These are phyloP conservation scores for Phalacrocorax brasilianus DNA, from an alignment of 2,113 vertebrate genomes.

Conservation along the genomic window DNA sequence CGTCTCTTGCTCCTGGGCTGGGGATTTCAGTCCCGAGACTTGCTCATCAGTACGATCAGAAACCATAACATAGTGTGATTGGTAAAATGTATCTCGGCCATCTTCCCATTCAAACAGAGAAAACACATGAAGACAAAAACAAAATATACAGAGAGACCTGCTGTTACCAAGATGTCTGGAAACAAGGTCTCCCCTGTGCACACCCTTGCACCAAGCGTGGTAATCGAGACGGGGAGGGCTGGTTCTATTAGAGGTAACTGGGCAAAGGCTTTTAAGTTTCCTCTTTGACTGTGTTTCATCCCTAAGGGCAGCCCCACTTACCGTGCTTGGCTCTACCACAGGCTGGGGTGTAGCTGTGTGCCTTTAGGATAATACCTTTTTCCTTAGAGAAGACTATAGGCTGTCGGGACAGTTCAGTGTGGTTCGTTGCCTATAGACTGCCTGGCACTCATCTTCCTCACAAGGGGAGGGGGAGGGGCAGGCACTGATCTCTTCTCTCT, in stretches of 20 bases:
- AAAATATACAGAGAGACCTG: not conserved
- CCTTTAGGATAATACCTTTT: not conserved
- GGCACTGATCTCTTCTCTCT: no score
- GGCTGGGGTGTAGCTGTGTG: not conserved
- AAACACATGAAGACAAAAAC: not conserved
- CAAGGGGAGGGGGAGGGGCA: no score
- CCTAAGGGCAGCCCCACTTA: not conserved
- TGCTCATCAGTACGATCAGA: not conserved
- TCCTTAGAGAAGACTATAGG: not conserved
- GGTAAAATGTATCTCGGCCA: not conserved
- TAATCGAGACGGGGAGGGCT: not conserved
- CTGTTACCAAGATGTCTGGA: not conserved
- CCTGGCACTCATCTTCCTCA: not conserved
- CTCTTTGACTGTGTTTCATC: not conserved
- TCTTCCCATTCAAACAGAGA: not conserved
- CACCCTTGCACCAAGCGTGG: not conserved
- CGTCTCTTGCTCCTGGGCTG: not conserved
- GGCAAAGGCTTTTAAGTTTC: not conserved
- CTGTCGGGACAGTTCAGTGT: fast-evolving
- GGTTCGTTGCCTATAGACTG: not conserved
- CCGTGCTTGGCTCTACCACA: not conserved
- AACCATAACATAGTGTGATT: not conserved
- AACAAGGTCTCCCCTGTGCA: not conserved
- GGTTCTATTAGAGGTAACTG: not conserved
- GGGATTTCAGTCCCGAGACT: not conserved